Evolutionary conservation across 2,113 vertebrate species (phyloP).

Genomic region (Cricetomys ansorgei): DNA sequence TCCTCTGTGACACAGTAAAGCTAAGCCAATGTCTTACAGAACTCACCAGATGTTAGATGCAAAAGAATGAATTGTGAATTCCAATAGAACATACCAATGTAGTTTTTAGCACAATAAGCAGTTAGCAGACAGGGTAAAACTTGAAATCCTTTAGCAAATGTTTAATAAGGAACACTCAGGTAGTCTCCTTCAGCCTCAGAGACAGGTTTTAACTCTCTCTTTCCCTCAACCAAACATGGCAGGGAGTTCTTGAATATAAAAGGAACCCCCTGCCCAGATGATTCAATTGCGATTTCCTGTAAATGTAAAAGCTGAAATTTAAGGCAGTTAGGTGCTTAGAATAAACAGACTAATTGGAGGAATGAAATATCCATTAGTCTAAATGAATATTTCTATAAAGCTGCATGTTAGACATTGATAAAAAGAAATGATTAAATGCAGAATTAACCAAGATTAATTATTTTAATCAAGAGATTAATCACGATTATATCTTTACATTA

Average conservation of each 20-base stretch:
- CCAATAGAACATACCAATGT: too few relatives aligned
- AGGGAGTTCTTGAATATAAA: neutral
- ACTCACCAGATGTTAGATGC: neutral
- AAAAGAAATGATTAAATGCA: conserved; percentile 84
- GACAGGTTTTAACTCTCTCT: neutral
- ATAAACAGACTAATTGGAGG: conserved; percentile 77
- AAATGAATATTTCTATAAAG: conserved; percentile 82
- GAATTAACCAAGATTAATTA: conserved; percentile 85
- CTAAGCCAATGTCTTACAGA: neutral
- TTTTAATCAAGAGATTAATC: conserved; percentile 84
- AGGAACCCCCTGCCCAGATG: neutral
- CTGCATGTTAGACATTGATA: conserved; percentile 82
- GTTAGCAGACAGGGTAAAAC: neutral
- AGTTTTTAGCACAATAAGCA: neutral
- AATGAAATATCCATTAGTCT: conserved; percentile 82
- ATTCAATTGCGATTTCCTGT: neutral
- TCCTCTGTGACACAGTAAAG: neutral
- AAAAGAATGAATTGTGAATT: conserved; percentile 31
- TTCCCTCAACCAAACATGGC: neutral
- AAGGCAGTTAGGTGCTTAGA: conserved; percentile 69
- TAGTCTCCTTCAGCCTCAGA: neutral
- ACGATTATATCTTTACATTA: conserved; percentile 81
- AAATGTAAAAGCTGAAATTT: conserved; percentile 52
- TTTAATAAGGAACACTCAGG: neutral
- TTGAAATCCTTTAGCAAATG: neutral